Evolutionary conservation across 2,888 invertebrate species (phyloP), one percentile per base, ranked within the genome.

Genomic region (Drosophila tanythrix): DNA sequence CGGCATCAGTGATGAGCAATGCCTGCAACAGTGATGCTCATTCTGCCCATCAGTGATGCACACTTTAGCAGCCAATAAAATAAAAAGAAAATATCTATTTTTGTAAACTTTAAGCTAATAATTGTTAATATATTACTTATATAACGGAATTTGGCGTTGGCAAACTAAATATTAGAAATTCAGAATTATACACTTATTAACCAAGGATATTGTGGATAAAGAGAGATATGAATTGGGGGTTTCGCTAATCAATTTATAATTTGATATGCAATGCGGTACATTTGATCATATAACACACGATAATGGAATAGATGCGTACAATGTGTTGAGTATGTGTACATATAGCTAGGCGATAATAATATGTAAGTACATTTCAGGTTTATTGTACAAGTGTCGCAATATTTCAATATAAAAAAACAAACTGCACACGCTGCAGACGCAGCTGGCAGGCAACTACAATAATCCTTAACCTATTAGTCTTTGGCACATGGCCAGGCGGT

Each of bases 381-480:
- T 61, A 73, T 67, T 74, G 55, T 68, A 68, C 33, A 62, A 66
- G 25, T 25, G 18, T 59, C 25, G 53, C 53, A 68, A 70, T 70
- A 61, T 63, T 78, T 66, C 52, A 78, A 18, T n/a, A 29, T 56
- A 13, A 27, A 58, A 56, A 67, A 33, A 33, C 13, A 38, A 27
- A 64, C 40, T 52, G 48, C 52, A 43, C 36, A 21, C 27, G 56
- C 40, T 51, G 48, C 52, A 40, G 27, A 13, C 21, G 56, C 63
- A 60, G 74, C 40, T 53, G 31, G 53, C 33, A 60, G 31, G 53
- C 33, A 60, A 70, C 53, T 63, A 59, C 35, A 70, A 48, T 64
- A 58, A 77, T 55, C 53, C 51, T 74, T 61, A 78, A 38, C 40
- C 70, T 77, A 77, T 70, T 62, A 79, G 77, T 79, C 75, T 78